These are phyloP conservation scores for Latrodectus elegans DNA, from an alignment of 2,888 invertebrate species.

Conservation along the genomic window DNA sequence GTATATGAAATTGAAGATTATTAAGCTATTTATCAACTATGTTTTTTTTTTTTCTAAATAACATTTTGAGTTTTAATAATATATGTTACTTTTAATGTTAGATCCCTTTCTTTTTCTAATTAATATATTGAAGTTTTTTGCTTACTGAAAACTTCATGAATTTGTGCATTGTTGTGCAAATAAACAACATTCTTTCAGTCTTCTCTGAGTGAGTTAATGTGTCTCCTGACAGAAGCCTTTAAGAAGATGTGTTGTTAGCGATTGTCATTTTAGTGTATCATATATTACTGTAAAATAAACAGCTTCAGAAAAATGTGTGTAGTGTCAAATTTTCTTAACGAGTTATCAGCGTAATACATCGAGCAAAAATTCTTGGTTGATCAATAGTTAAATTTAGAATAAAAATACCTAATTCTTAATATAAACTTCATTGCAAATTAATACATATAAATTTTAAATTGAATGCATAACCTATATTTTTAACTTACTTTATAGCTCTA, in stretches of 20 bases:
- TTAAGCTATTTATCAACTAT: too few species aligned
- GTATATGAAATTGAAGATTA: too few species aligned
- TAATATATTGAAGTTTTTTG: neutral
- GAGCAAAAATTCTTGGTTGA: too few species aligned
- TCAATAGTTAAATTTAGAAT: too few species aligned
- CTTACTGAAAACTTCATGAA: slow-evolving; percentile 12
- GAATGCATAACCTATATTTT: too few species aligned
- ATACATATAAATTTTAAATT: too few species aligned
- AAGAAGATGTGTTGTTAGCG: slow-evolving; percentile 51
- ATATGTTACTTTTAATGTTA: neutral
- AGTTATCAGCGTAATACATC: too few species aligned
- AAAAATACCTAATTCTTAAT: too few species aligned
- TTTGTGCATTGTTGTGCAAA: slow-evolving; percentile 51
- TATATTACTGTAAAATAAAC: slow-evolving; percentile 61
- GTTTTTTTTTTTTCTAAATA: neutral
- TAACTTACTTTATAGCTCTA: too few species aligned
- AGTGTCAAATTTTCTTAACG: too few species aligned
- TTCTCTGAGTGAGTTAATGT: slow-evolving; percentile 46
- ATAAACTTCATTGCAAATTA: too few species aligned
- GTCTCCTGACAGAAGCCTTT: slow-evolving; percentile 41
- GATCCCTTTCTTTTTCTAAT: neutral
- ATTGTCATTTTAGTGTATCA: slow-evolving; percentile 59
- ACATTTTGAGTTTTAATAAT: neutral
- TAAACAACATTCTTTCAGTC: slow-evolving; percentile 47
- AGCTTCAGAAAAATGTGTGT: slow-evolving; percentile 20